Conservation (phyloP, 1,140 invertebrate genomes). For the Maniola jurtina region DNA sequence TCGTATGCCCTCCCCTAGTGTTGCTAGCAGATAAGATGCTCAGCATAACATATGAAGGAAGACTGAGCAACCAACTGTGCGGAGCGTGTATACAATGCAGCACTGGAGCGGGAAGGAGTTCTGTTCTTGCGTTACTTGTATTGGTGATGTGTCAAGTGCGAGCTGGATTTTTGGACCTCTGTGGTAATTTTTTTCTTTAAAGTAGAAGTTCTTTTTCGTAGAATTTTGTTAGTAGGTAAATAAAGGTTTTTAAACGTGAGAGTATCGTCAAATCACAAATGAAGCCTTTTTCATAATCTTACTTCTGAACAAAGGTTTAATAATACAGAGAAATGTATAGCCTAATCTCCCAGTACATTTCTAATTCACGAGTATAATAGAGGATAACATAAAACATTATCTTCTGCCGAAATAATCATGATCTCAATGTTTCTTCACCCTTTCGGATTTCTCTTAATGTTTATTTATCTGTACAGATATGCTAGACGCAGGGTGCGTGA, state of each 20-base stretch:
- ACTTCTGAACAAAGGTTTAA: background rate
- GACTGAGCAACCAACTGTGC: constrained; percentile 42
- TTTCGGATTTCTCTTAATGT: background rate
- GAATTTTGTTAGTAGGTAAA: no score
- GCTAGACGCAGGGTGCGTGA: constrained; percentile 57
- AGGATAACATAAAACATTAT: no score
- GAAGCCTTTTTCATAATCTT: no score
- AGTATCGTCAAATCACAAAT: no score
- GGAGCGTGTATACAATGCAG: constrained; percentile 52
- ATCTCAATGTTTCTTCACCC: no score
- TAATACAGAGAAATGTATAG: no score
- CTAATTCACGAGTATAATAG: no score
- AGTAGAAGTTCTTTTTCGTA: no score
- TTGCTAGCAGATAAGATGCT: constrained; percentile 60
- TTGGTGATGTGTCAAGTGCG: constrained; percentile 64
- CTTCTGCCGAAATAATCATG: no score
- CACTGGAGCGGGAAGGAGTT: constrained; percentile 57
- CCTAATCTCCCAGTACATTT: no score
- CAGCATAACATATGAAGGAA: constrained; percentile 37
- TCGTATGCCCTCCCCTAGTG: constrained; percentile 64
- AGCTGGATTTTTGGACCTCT: constrained; percentile 55
- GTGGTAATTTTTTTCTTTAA: constrained; percentile 54
- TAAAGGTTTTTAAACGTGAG: no score
- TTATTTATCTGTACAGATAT: constrained; percentile 56
- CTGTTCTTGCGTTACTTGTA: constrained; percentile 53